Conservation (phyloP, 2,113 vertebrate genomes). For the Oreocharis arfaki region DNA sequence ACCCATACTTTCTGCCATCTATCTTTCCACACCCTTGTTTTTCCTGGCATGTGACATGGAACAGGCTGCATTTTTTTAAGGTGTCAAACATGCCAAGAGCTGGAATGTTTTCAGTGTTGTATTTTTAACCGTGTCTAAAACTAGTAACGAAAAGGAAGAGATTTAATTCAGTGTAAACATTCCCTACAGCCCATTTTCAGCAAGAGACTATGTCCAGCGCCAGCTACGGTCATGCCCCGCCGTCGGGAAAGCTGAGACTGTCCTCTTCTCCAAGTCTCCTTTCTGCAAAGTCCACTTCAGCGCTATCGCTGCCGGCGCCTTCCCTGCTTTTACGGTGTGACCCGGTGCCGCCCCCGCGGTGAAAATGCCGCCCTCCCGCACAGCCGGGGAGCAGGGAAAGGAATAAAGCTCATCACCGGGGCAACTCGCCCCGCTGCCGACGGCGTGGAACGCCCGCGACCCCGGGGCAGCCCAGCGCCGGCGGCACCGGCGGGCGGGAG, state of each 20-base stretch:
- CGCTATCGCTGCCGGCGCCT: not conserved
- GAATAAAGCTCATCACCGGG: not conserved
- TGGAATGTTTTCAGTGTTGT: not conserved
- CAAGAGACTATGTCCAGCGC: not conserved
- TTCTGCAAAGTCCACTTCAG: not conserved
- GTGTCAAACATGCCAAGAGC: slow-evolving; percentile 33
- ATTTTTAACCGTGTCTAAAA: slow-evolving; percentile 31
- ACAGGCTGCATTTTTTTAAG: slow-evolving; percentile 9
- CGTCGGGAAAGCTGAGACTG: not conserved
- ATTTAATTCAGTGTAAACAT: not conserved
- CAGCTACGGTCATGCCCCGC: not conserved
- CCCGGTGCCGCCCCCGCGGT: rapidly evolving
- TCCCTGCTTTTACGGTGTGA: not conserved
- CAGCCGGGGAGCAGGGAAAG: rapidly evolving
- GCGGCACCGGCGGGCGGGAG: not conserved
- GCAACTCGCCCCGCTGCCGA: not conserved
- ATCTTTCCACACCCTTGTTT: slow-evolving; percentile 43
- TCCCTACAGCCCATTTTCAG: not conserved
- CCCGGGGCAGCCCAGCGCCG: not conserved
- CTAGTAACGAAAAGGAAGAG: slow-evolving; percentile 11
- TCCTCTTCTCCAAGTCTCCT: not conserved
- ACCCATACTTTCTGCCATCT: not conserved
- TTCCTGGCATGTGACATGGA: slow-evolving; percentile 47
- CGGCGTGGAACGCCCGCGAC: not conserved
- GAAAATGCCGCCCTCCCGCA: not conserved